These are phyloP conservation scores for Urocolius indicus DNA, from an alignment of 2,113 vertebrate species.

Conservation along the genomic window DNA sequence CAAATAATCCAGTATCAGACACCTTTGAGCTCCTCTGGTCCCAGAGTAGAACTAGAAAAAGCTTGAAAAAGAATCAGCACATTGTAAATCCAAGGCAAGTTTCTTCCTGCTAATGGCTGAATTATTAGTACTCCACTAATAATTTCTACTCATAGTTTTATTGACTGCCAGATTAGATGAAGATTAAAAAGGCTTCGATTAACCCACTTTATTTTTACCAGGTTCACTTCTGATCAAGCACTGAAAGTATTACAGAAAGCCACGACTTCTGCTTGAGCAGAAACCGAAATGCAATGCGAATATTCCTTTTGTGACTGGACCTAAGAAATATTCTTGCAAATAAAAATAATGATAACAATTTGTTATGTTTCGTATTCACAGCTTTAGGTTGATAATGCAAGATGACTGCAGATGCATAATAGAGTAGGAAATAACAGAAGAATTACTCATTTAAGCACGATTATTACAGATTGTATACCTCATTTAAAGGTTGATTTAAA, in stretches of 20 bases:
- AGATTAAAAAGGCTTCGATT: constrained; percentile 22
- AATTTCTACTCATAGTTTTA: constrained; percentile 15
- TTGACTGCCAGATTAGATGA: constrained; percentile 24
- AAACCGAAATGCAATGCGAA: neutral
- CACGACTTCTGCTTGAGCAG: neutral
- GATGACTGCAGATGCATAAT: neutral
- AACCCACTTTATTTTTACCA: neutral
- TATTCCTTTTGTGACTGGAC: neutral
- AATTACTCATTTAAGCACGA: neutral
- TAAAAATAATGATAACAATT: neutral
- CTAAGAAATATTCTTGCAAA: neutral
- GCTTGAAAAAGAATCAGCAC: neutral
- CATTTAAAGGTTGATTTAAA: constrained; percentile 2
- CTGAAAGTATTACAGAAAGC: neutral
- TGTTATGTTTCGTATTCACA: neutral
- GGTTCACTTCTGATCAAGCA: neutral
- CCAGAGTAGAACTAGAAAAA: neutral
- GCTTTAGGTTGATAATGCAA: neutral
- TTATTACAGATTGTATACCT: neutral
- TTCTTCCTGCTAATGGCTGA: constrained; percentile 22
- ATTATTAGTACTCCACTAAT: constrained; percentile 24
- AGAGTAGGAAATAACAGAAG: neutral
- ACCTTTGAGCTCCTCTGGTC: neutral
- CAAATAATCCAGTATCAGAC: neutral
- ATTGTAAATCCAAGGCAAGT: constrained; percentile 9